Percentiles rank a stretch among this genome's conserved stretches.
Conservation (phyloP, 2,888 invertebrate species). For the Dione vanillae region DNA sequence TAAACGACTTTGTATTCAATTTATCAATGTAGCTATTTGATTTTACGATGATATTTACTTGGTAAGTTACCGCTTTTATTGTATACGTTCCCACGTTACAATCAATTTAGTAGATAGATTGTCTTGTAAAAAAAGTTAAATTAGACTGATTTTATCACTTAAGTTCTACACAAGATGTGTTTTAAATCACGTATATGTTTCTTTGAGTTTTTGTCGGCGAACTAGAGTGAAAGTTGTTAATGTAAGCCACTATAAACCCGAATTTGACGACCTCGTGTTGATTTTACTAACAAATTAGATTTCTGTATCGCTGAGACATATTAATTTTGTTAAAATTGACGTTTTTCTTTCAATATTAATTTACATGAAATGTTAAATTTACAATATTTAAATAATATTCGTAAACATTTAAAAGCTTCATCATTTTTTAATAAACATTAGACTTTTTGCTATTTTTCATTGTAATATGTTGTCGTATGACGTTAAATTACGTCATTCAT, state of each 20-base stretch:
- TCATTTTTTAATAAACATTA: too few species aligned
- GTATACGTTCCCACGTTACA: slow-evolving; percentile 11
- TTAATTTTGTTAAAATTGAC: background rate
- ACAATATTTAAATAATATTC: too few species aligned
- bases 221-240: slow-evolving; percentile 29
- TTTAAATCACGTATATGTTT: background rate
- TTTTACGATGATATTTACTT: slow-evolving; percentile 19
- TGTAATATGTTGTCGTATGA: too few species aligned
- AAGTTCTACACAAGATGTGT: background rate
- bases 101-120: background rate
- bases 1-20: slow-evolving; percentile 21
- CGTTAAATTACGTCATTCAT: too few species aligned
- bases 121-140: background rate
- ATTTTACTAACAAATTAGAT: slow-evolving; percentile 27
- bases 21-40: slow-evolving; percentile 8
- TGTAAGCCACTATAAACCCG: slow-evolving; percentile 20
- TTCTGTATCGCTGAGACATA: slow-evolving; percentile 3
- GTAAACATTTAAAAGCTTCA: too few species aligned
- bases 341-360: background rate
- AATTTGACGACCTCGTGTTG: slow-evolving; percentile 19
- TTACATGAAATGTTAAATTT: background rate
- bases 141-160: background rate
- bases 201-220: background rate
- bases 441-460: too few species aligned
- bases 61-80: slow-evolving; percentile 16